phyloP scores from a whole-genome alignment of 2,888 invertebrate species.

The Scaptomyza cyrtandrae region DNA sequence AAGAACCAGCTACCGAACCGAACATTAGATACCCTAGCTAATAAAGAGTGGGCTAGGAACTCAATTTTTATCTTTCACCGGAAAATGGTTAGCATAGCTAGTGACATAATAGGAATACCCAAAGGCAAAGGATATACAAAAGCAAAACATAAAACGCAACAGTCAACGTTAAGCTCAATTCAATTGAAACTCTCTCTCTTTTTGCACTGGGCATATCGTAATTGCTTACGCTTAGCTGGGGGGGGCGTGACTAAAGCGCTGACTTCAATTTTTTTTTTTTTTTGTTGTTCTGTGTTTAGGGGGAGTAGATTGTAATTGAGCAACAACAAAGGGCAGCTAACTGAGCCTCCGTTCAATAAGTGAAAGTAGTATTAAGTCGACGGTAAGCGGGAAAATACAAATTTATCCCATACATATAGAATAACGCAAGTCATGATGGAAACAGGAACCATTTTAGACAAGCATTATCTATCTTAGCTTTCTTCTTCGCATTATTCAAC shows the following conservation, averaged over 20 bases:
- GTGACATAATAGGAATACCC: not conserved
- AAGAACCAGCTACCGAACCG: not conserved
- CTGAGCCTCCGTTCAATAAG: slow-evolving; percentile 12
- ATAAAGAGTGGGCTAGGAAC: not conserved
- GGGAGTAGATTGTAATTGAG: slow-evolving; percentile 35
- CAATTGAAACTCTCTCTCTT: slow-evolving; percentile 31
- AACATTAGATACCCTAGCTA: not conserved
- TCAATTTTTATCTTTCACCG: not conserved
- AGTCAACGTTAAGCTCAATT: slow-evolving; percentile 18
- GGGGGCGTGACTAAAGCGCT: slow-evolving; percentile 40
- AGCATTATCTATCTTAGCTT: no score
- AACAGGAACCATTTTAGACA: not conserved
- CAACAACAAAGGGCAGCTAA: slow-evolving; percentile 36
- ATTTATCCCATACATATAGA: not conserved
- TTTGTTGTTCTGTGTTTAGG: not conserved
- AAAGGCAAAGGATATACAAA: not conserved
- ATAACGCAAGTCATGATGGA: not conserved
- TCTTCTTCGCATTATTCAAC: no score
- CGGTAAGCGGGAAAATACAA: not conserved
- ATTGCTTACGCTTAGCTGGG: slow-evolving; percentile 24
- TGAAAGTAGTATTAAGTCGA: not conserved
- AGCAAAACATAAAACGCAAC: not conserved
- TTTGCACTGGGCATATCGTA: slow-evolving; percentile 18
- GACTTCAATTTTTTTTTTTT: slow-evolving; percentile 4
- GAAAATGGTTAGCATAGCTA: not conserved